A percentile compares a stretch with the other conserved stretches of the same genome.
Evolutionary conservation across 2,113 vertebrate genomes (phyloP).

Genomic region (Zosterops lateralis): DNA sequence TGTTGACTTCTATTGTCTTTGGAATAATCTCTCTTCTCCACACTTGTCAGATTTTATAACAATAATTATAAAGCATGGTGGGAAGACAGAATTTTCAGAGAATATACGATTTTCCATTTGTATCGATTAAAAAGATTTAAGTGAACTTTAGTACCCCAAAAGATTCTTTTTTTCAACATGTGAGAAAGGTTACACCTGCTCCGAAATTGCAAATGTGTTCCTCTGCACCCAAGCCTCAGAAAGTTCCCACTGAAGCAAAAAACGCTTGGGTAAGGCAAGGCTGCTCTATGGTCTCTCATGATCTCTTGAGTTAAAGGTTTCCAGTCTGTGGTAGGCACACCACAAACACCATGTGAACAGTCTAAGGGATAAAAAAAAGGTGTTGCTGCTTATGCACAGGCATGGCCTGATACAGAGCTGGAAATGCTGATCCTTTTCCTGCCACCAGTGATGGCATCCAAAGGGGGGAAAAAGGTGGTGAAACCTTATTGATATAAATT

Average conservation of each 20-base stretch:
- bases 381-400: background rate
- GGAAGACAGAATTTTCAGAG: background rate
- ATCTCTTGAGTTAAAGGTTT: background rate
- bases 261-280: background rate
- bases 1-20: background rate
- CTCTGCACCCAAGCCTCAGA: background rate
- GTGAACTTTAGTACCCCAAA: background rate
- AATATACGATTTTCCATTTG: background rate
- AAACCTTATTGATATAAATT: background rate
- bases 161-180: background rate
- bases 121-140: background rate
- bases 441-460: background rate
- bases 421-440: background rate
- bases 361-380: background rate
- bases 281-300: background rate
- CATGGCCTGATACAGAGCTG: background rate
- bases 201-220: background rate
- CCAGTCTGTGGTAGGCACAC: background rate
- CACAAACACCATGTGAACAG: background rate
- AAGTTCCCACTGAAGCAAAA: background rate
- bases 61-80: background rate
- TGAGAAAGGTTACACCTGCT: background rate
- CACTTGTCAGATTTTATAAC: background rate
- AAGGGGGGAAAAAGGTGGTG: background rate
- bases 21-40: background rate